A percentile compares a stretch with the other conserved stretches of the same genome.
These are phyloP conservation scores for Hafferia zeledoni DNA, from an alignment of 2,797 vertebrate species.

Conservation along the genomic window DNA sequence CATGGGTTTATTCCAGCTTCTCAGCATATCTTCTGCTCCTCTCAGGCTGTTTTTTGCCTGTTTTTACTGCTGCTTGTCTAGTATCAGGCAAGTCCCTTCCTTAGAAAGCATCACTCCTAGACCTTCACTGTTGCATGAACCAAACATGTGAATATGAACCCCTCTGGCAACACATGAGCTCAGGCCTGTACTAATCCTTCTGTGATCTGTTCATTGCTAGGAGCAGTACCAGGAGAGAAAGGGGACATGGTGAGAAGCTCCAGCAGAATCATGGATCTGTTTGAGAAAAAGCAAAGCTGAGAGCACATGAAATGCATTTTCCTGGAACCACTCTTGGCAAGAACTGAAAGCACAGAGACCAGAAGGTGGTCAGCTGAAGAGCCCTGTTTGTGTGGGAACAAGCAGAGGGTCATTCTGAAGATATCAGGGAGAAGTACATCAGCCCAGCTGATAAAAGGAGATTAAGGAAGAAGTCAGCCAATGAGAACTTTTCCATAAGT, in stretches of 20 bases:
- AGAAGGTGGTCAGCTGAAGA: not conserved
- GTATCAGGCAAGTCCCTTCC: not conserved
- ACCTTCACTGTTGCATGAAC: not conserved
- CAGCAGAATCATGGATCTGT: not conserved
- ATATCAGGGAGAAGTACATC: not conserved
- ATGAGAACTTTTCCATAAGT: not conserved
- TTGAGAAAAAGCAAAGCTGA: not conserved
- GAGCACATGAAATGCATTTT: not conserved
- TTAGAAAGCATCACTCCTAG: not conserved
- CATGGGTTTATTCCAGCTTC: not conserved
- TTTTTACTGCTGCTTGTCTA: not conserved
- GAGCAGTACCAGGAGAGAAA: not conserved
- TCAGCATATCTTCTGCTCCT: not conserved
- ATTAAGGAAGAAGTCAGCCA: not conserved
- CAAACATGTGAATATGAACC: not conserved
- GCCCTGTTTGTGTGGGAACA: not conserved
- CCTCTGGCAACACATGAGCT: not conserved
- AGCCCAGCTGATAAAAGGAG: not conserved
- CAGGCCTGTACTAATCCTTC: not conserved
- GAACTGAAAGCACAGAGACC: not conserved
- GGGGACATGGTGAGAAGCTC: not conserved
- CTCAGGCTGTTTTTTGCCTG: not conserved
- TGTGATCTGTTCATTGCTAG: not conserved
- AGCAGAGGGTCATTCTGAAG: not conserved
- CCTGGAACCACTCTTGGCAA: not conserved